Conservation (phyloP, 2,888 invertebrate genomes). For the Lasioglossum pauxillum region DNA sequence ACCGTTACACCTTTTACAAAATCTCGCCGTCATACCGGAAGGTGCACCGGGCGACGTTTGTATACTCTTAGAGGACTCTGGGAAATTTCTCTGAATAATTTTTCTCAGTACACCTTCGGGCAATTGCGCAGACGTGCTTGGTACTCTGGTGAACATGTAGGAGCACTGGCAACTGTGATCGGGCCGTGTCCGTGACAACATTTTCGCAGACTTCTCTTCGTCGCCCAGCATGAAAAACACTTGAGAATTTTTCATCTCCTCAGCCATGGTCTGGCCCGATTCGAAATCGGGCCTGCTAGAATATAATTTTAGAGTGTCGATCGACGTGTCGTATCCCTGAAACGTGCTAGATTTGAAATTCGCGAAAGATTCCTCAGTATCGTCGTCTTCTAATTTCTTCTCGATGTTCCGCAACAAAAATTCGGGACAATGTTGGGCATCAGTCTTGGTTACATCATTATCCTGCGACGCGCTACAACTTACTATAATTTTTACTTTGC, state of each 20-base stretch:
- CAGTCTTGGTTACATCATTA: slow-evolving; percentile 57
- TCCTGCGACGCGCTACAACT: slow-evolving; percentile 70
- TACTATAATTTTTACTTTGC: slow-evolving; percentile 79
- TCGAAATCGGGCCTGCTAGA: slow-evolving; percentile 43
- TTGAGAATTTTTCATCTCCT: slow-evolving; percentile 70
- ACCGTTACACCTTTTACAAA: slow-evolving; percentile 78
- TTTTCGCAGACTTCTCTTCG: slow-evolving; percentile 74
- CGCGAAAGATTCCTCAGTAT: slow-evolving; percentile 62
- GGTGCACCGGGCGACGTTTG: slow-evolving; percentile 66
- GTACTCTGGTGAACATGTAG: slow-evolving; percentile 78
- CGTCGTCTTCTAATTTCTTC: slow-evolving; percentile 67
- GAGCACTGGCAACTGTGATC: slow-evolving; percentile 77
- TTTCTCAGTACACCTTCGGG: slow-evolving; percentile 80
- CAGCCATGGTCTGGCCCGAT: slow-evolving; percentile 26
- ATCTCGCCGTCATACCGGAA: slow-evolving; percentile 63
- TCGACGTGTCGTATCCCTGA: slow-evolving; percentile 5
- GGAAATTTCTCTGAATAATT: slow-evolving; percentile 82
- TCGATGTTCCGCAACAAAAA: slow-evolving; percentile 63
- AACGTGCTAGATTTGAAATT: slow-evolving; percentile 51
- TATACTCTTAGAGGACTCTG: slow-evolving; percentile 81
- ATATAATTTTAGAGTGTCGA: slow-evolving; percentile 59
- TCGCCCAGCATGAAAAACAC: slow-evolving; percentile 81
- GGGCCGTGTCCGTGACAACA: slow-evolving; percentile 47
- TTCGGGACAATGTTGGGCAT: slow-evolving; percentile 45
- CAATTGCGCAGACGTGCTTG: slow-evolving; percentile 81